A percentile compares a stretch with the other conserved stretches of the same genome.
These are phyloP conservation scores for Ameiurus melas DNA, from an alignment of 2,113 vertebrate species.

Conservation along the genomic window DNA sequence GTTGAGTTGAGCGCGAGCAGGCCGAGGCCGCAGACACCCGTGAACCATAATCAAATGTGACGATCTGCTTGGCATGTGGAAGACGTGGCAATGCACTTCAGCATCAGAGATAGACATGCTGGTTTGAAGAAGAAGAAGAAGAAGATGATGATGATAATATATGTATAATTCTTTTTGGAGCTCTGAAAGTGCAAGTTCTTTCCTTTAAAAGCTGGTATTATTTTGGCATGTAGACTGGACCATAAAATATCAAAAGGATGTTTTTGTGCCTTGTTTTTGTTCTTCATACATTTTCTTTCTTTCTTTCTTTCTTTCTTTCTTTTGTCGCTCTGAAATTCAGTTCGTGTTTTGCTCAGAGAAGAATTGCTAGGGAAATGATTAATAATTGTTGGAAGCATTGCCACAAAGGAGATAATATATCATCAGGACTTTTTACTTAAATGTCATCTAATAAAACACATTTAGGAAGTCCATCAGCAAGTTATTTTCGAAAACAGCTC, in stretches of 20 bases:
- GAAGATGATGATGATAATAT: not conserved
- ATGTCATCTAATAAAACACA: not conserved
- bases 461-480: not conserved
- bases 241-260: slow-evolving; percentile 6
- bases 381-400: not conserved
- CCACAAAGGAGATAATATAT: not conserved
- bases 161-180: slow-evolving; percentile 48
- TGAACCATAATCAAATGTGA: slow-evolving; percentile 38
- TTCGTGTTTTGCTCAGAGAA: slow-evolving; percentile 13
- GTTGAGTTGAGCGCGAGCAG: not conserved
- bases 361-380: not conserved
- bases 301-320: too few relatives aligned
- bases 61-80: slow-evolving; percentile 18
- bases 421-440: not conserved
- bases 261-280: slow-evolving; percentile 1
- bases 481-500: not conserved
- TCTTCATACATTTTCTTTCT: not conserved
- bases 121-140: slow-evolving; percentile 19
- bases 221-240: not conserved
- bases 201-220: slow-evolving; percentile 10
- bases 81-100: slow-evolving; percentile 19
- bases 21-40: not conserved
- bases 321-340: not conserved
- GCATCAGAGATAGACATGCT: slow-evolving; percentile 16
- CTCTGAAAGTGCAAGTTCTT: slow-evolving; percentile 12